These are phyloP conservation scores for Oscheius myriophilus DNA, from an alignment of 2,888 invertebrate genomes.

Conservation along the genomic window DNA sequence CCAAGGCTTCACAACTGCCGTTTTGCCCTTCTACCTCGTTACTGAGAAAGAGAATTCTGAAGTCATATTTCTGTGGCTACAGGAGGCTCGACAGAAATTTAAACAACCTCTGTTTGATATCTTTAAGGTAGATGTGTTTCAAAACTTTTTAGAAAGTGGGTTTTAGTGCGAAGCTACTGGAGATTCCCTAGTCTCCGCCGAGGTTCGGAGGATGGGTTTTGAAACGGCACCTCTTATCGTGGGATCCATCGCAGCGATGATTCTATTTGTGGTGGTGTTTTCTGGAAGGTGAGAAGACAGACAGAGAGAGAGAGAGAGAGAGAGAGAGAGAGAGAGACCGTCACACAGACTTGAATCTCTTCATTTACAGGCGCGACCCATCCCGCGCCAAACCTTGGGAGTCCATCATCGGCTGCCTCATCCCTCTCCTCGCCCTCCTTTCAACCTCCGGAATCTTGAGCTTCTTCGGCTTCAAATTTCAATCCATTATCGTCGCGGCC, in stretches of 20 bases:
- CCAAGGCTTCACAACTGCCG: slow-evolving; percentile 59
- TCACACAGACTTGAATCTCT: background rate
- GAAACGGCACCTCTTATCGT: slow-evolving; percentile 64
- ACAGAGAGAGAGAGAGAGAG: background rate
- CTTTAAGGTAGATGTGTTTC: slow-evolving; percentile 25
- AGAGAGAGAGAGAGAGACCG: slow-evolving; percentile 11
- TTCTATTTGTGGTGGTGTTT: slow-evolving; percentile 58
- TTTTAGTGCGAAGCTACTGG: slow-evolving; percentile 64
- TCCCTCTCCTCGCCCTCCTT: slow-evolving; percentile 59
- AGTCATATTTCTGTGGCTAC: slow-evolving; percentile 54
- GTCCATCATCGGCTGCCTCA: slow-evolving; percentile 60
- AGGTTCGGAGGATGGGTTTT: slow-evolving; percentile 65
- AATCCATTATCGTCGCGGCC: slow-evolving; percentile 67
- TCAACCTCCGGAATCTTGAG: slow-evolving; percentile 56
- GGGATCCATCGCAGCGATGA: slow-evolving; percentile 63
- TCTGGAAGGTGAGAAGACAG: slow-evolving; percentile 24
- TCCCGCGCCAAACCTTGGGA: slow-evolving; percentile 62
- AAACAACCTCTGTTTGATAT: slow-evolving; percentile 48
- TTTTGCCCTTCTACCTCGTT: slow-evolving; percentile 64
- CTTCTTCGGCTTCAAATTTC: slow-evolving; percentile 52
- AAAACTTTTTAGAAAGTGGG: background rate
- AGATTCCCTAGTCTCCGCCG: slow-evolving; percentile 64
- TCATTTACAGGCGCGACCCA: slow-evolving; percentile 40
- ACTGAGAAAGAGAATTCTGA: slow-evolving; percentile 40
- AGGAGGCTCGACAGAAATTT: slow-evolving; percentile 54